Evolutionary conservation across 2,888 invertebrate genomes (phyloP).

Genomic region (Tetragonisca angustula): DNA sequence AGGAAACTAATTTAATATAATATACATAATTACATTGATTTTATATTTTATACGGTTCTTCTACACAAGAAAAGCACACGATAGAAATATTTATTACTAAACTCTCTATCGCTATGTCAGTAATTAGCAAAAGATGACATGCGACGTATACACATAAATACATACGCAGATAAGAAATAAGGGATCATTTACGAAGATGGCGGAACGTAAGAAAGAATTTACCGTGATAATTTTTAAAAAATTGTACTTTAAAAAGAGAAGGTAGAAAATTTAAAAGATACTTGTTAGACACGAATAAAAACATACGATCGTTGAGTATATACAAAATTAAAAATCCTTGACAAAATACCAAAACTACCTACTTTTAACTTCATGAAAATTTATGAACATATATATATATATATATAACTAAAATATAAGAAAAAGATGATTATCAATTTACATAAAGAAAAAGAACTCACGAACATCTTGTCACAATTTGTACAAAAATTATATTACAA

Average conservation of each 20-base stretch:
- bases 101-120: neutral
- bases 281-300: neutral
- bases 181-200: neutral
- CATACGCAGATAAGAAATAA: neutral
- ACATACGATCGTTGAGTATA: neutral
- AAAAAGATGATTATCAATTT: neutral
- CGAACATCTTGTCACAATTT: neutral
- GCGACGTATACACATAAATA: conserved; percentile 14
- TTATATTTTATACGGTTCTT: neutral
- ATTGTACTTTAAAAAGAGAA: neutral
- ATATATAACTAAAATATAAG: neutral
- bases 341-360: neutral
- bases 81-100: neutral
- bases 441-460: neutral
- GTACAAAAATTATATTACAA: conserved; percentile 4
- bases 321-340: neutral
- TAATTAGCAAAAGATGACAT: conserved; percentile 12
- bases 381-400: conserved; percentile 1
- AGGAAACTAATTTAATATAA: neutral
- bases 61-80: neutral
- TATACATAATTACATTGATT: neutral
- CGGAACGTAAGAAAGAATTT: neutral
- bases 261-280: neutral
- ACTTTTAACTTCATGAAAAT: neutral
- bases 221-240: neutral